Evolutionary conservation across 2,797 vertebrate species (phyloP).

Genomic region (Sciurus vulgaris): DNA sequence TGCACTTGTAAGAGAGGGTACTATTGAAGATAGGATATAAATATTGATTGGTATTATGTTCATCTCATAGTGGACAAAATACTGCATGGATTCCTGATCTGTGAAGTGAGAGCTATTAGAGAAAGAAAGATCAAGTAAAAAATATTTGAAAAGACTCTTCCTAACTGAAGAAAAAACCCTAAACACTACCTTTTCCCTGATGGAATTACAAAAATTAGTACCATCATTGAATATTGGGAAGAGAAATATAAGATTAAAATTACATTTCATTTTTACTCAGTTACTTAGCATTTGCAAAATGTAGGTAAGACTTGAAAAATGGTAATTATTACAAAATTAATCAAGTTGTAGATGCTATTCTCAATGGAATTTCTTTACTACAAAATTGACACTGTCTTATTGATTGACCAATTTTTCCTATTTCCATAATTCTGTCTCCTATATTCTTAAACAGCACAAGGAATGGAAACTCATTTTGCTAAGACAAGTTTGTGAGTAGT

Average conservation of each 20-base stretch:
- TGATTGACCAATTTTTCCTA: not conserved
- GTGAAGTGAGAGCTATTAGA: not conserved
- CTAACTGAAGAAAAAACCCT: not conserved
- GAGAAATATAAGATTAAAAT: not conserved
- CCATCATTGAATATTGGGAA: not conserved
- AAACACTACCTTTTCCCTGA: not conserved
- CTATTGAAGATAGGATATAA: not conserved
- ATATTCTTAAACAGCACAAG: not conserved
- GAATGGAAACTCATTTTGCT: not conserved
- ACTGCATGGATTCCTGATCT: not conserved
- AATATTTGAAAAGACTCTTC: not conserved
- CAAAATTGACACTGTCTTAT: not conserved
- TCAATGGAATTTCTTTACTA: not conserved
- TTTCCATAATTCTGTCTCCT: not conserved
- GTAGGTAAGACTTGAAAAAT: not conserved
- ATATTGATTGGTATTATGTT: not conserved
- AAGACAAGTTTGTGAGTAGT: not conserved
- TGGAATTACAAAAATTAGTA: not conserved
- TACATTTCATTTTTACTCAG: constrained; percentile 13
- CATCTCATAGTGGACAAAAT: not conserved
- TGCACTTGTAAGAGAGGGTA: not conserved
- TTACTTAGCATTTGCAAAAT: constrained; percentile 24
- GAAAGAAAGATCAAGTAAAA: not conserved
- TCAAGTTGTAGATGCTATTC: not conserved
- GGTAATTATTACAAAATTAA: constrained; percentile 32